Evolutionary conservation across 2,888 invertebrate genomes (phyloP), one percentile per base, ranked within the genome.

Genomic region (Autographa gamma): DNA sequence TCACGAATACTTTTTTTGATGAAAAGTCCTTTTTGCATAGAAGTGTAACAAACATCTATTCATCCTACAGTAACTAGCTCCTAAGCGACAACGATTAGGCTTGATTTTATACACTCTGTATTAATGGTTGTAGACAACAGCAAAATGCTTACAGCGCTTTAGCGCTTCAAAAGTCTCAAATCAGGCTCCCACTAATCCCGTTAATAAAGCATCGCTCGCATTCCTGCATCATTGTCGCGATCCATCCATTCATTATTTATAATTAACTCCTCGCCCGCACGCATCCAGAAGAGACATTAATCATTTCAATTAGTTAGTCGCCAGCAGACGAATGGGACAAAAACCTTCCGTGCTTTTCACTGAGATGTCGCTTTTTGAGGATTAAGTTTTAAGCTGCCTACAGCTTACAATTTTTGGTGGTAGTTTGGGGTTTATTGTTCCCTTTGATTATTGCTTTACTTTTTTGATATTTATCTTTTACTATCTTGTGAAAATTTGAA

Each of bases 211-310:
- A 18, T 68, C 48, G 25, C n/a, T 41, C n/a, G 73, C 66, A 69
- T 77, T 69, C 77, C 58, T 77, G 38, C 67, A 63, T 77, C 71
- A 64, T 73, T 69, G 76, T 64, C 73, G 69, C 66, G 73, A 80
- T 81, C 77, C 80, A 83, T 86, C 87, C 88, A 89, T 91, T 92
- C 88, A 93, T 93, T 92, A 92, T 91, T 92, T 92, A 91, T 92
- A 92, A 93, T 93, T 90, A 92, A 90, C 83, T 85, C 83, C 81
- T 86, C 85, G 84, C 76, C 77, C 83, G 82, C 80, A 79, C 81
- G 79, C 81, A 77, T 76, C 83, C 84, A 86, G 79, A 80, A 81
- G 83, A 83, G 75, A 82, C 89, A 91, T 93, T 90, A 89, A 92
- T 92, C 93, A 92, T 89, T 85, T 81, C 89, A 90, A 91, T 91